Evolutionary conservation across 2,888 invertebrate species (phyloP).

Genomic region (Conchocele bisecta): DNA sequence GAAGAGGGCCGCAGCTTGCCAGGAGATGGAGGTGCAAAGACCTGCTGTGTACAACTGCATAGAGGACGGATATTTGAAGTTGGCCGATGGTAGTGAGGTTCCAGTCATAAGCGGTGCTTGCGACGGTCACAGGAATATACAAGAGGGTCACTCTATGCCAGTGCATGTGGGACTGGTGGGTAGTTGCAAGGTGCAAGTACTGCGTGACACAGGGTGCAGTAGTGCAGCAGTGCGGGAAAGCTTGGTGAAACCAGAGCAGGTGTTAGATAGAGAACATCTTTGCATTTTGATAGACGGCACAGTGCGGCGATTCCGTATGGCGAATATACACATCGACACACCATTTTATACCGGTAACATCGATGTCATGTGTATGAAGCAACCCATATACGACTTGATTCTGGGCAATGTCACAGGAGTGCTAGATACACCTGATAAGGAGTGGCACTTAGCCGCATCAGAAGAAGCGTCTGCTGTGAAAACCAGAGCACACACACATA

Average conservation of each 20-base stretch:
- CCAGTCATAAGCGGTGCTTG: background rate
- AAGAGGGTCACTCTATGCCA: background rate
- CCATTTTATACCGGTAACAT: conserved; percentile 33
- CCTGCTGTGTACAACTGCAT: too few species aligned
- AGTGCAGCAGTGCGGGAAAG: conserved; percentile 6
- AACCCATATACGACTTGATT: conserved; percentile 23
- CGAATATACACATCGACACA: conserved; percentile 15
- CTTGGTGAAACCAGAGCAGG: conserved; percentile 10
- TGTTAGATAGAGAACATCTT: conserved; percentile 3
- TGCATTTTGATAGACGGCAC: conserved; percentile 27
- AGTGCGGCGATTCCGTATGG: background rate
- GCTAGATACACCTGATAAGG: background rate
- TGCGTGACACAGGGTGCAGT: conserved; percentile 23
- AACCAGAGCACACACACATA: background rate
- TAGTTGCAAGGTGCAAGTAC: conserved; percentile 1
- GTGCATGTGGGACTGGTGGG: conserved; percentile 10
- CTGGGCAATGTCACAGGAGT: conserved; percentile 14
- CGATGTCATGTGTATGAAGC: conserved; percentile 30
- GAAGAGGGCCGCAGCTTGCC: too few species aligned
- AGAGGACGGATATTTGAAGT: background rate
- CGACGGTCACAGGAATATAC: background rate
- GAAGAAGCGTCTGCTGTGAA: background rate
- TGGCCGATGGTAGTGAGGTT: background rate
- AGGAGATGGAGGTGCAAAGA: too few species aligned
- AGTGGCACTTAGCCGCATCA: background rate